A percentile compares a stretch with the other conserved stretches of the same genome.
Evolutionary conservation across 2,888 invertebrate genomes (phyloP).

Genomic region (Phragmatobia fuliginosa): DNA sequence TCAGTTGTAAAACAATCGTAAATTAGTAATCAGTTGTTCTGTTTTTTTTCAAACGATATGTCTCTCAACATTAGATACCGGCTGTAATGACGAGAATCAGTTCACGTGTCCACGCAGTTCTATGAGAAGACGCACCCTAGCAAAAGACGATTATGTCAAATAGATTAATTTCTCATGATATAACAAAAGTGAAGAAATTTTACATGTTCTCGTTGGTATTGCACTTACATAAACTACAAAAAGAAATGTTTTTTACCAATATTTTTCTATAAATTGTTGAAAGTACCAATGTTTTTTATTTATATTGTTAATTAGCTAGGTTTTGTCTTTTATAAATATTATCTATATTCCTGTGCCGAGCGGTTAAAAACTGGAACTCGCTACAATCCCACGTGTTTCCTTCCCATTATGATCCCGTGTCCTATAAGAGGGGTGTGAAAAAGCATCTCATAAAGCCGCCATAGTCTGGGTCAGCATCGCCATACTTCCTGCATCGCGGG

Average conservation of each 20-base stretch:
- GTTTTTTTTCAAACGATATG: constrained; percentile 50
- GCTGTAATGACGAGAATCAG: constrained; percentile 53
- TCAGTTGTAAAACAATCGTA: constrained; percentile 55
- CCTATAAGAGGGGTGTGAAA: no score
- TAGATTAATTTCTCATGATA: background rate
- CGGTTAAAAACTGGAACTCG: no score
- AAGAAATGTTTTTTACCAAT: background rate
- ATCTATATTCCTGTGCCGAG: no score
- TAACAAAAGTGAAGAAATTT: constrained; percentile 1
- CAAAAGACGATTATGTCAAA: constrained; percentile 16
- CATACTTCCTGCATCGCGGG: no score
- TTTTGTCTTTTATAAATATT: no score
- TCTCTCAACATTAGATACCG: constrained; percentile 65
- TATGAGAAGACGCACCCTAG: constrained; percentile 57
- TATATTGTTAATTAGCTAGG: background rate
- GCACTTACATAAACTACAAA: background rate
- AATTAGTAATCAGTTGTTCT: constrained; percentile 28
- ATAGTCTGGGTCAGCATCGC: no score
- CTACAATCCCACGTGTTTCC: no score
- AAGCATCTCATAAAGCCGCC: no score
- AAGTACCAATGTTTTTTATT: background rate
- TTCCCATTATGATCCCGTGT: no score
- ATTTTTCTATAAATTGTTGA: background rate
- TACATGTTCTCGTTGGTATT: constrained; percentile 1
- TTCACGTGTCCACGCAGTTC: constrained; percentile 70